Evolutionary conservation across 1,140 invertebrate species (phyloP).

Genomic region (Drosophila equinoxialis): DNA sequence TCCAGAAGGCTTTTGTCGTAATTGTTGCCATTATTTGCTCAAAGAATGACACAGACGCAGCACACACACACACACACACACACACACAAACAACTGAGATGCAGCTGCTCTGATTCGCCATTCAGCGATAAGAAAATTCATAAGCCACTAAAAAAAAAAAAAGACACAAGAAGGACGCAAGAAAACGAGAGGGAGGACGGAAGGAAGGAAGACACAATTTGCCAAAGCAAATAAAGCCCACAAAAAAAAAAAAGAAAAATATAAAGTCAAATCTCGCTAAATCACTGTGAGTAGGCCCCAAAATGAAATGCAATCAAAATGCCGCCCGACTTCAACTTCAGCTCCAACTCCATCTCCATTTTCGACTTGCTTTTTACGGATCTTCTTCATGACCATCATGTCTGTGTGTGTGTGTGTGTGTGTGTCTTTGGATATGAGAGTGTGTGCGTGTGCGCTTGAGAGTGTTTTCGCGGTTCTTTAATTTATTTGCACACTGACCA

Average conservation of each 20-base stretch:
- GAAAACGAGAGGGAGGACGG: constrained; percentile 21
- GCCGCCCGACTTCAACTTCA: constrained; percentile 32
- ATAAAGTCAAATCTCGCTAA: constrained; percentile 31
- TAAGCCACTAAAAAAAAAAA: constrained; percentile 1
- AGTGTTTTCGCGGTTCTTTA: constrained; percentile 74
- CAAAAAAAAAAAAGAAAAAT: constrained; percentile 13
- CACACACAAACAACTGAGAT: constrained; percentile 15
- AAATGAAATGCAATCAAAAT: constrained; percentile 79
- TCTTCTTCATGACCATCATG: background rate
- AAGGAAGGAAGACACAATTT: constrained; percentile 60
- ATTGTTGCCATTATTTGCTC: constrained; percentile 81
- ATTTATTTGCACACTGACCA: constrained; percentile 76
- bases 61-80: constrained; percentile 52
- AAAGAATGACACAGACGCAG: constrained; percentile 61
- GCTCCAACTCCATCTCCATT: background rate
- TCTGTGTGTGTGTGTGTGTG: background rate
- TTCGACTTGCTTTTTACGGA: background rate
- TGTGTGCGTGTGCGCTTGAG: constrained; percentile 32
- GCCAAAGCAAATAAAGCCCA: constrained; percentile 73
- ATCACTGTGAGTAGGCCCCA: constrained; percentile 19
- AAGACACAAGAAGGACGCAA: constrained; percentile 19
- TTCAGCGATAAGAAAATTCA: constrained; percentile 22
- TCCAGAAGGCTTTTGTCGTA: constrained; percentile 40
- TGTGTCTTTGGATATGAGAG: constrained; percentile 36
- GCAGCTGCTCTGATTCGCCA: constrained; percentile 21